Base-by-base conservation (phyloP, 1,140 invertebrate species). In the Leptonema lineaticorne region DNA sequence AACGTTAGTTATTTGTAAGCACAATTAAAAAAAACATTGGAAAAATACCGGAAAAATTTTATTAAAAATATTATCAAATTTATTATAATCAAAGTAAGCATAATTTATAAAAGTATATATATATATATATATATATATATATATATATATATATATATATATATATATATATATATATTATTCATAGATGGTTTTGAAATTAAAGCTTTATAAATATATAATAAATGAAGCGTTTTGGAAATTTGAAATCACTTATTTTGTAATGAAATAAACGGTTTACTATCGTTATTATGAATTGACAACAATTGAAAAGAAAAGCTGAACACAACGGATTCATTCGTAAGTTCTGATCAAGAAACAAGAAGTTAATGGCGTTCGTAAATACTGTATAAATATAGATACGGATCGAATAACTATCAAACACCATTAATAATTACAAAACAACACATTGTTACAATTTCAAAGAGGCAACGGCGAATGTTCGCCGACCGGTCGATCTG, bases 361-460 rank as follows among this genome's bases (percentile, higher is more conserved):
- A 24, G 24, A 22, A 50, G 56, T 6, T 33, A 58, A 33, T 58
- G 27, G 29, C 27, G 29, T 58, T 20, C n/a, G 26, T 18, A 29
- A 28, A 24, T 29, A 9, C 29, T 41, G 58, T 29, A 24, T 45
- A 62, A 41, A 41, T 30, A 41, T 45, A 8, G 30, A 6, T 20
- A 18, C 58, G 22, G 8, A 14, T 16, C 41, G 58, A 62, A 22
- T 62, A 62, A 62, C 41, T 29, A 30, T 30, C 22, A 14, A 20
- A 45, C 58, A 62, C 41, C 22, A 30, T 62, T 62, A 41, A 62
- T 62, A 62, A 62, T 62, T 62, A 62, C 41, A 20, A 62, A 62
- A 62, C 41, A 62, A 62, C 58, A 62, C 41, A 62, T 62, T 62
- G 58, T 62, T 62, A 62, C 58, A 62, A 62, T 62, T 62, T 22